phyloP scores from a whole-genome alignment of 2,113 vertebrate genomes.

The Tricholaema leucomelas region DNA sequence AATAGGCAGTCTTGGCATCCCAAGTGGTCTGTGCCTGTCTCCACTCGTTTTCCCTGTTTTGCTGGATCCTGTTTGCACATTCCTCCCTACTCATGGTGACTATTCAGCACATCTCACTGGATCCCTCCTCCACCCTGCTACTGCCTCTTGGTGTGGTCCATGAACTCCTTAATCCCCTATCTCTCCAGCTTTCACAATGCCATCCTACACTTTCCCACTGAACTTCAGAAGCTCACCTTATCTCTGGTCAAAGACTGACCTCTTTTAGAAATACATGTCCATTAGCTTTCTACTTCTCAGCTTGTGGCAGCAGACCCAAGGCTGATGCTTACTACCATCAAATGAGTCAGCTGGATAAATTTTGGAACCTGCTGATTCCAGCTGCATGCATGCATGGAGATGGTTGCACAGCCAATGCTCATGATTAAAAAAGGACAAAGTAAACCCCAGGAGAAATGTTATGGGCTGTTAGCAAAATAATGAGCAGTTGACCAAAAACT shows the following conservation, averaged over 20 bases:
- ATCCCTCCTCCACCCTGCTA: background rate
- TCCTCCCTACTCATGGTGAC: background rate
- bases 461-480: background rate
- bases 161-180: background rate
- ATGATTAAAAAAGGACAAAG: background rate
- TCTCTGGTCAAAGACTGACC: background rate
- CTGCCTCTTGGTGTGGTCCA: background rate
- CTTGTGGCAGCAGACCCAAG: fast-evolving
- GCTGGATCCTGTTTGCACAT: background rate
- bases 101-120: background rate
- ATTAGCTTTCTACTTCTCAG: background rate
- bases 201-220: fast-evolving
- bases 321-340: background rate
- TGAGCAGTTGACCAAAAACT: background rate
- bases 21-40: background rate
- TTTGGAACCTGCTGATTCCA: background rate
- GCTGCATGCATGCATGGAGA: background rate
- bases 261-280: background rate
- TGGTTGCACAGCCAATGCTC: background rate
- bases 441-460: background rate
- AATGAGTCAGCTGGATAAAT: background rate
- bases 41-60: background rate
- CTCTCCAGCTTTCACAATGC: background rate
- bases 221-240: background rate
- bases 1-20: background rate